A percentile compares a stretch with the other conserved stretches of the same genome.
Evolutionary conservation across 1,140 invertebrate genomes (phyloP).

Genomic region (Coptotermes formosanus): DNA sequence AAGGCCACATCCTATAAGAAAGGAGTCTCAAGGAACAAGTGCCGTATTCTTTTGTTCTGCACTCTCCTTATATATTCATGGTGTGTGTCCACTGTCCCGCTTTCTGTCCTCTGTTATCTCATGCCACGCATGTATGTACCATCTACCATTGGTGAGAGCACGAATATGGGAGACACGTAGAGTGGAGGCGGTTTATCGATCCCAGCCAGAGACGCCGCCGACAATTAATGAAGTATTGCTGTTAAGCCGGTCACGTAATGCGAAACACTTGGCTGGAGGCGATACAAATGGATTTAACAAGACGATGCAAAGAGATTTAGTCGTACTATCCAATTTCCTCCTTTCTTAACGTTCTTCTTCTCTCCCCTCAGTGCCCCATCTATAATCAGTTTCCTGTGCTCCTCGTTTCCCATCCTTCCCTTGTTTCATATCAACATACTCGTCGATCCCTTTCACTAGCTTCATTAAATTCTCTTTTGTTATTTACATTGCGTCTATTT

Average conservation of each 20-base stretch:
- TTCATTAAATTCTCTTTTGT: conserved; percentile 8
- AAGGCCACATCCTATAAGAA: too few relatives aligned
- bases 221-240: not conserved
- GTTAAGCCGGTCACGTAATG: not conserved
- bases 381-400: not conserved
- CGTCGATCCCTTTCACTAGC: not conserved
- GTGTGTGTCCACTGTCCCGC: too few relatives aligned
- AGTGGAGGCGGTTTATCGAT: too few relatives aligned
- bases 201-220: too few relatives aligned
- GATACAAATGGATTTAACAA: conserved; percentile 14
- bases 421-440: not conserved
- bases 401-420: not conserved
- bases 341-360: not conserved
- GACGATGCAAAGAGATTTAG: conserved; percentile 11
- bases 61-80: too few relatives aligned
- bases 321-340: conserved; percentile 11
- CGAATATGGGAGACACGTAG: too few relatives aligned
- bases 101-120: too few relatives aligned
- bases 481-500: conserved; percentile 11
- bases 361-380: not conserved
- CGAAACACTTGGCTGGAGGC: not conserved
- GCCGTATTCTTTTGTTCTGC: too few relatives aligned
- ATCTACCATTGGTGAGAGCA: too few relatives aligned
- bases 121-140: too few relatives aligned
- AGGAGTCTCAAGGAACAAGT: too few relatives aligned